Base-by-base conservation (phyloP, 2,113 vertebrate species). In the Sus scrofa region DNA sequence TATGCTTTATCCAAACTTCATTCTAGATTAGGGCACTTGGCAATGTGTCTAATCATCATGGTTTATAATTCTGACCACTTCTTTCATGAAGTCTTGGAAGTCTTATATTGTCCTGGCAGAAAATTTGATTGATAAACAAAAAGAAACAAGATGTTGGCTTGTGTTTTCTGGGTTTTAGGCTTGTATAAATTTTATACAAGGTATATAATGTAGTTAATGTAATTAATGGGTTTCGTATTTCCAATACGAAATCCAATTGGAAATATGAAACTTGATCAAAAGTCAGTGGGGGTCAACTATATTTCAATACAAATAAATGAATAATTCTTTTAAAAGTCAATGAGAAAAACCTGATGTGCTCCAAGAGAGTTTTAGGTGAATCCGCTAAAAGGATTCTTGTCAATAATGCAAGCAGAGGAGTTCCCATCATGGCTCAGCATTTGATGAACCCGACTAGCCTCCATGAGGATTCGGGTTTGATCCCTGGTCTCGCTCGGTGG, bases 201-300 rank as follows among this genome's bases (percentile, higher is more conserved):
- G 5, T 90, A 54, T 87, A 34, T 83, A 93, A 78, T 94, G 4
- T 60, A 62, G 75, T 71, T 73, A 77, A 78, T 94, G 4, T 60
- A 62, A 68, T 71, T 73, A 77, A 20, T 27, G 18, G 67, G 22
- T 44, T 44, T 44, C 44, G 8, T 44, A 44, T 44, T 44, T 44
- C 44, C 44, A 44, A 44, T 44, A 44, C 5, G 44, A 44, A 44
- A 44, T 44, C 44, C 44, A 44, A 44, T 15, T 74, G 63, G 74
- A 96, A 92, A 68, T 86, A 56, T 32, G 67, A 95, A 94, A 89
- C 62, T n/a, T 56, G 34, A 56, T 60, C 60, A 73, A 92, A 97
- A 89, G 27, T 56, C 94, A 89, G 0, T 9, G 34, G 77, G 88
- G 84, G 27, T 56, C 94, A 89, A 0, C 44, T 44, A 44, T 44